Conservation (phyloP, 2,113 vertebrate genomes). For the Bufo bufo region DNA sequence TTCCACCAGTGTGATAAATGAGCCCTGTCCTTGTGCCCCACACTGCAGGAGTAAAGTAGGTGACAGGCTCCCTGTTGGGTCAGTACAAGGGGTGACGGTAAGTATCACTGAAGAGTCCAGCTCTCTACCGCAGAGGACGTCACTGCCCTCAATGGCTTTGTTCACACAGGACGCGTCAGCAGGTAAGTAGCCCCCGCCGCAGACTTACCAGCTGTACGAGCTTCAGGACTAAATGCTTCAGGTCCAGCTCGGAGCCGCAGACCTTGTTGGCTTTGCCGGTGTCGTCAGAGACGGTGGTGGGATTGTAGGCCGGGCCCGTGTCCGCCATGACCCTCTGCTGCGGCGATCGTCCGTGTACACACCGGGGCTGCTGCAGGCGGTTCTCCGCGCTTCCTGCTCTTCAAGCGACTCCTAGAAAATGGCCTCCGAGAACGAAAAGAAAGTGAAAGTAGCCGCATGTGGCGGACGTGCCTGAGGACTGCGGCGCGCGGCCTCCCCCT, state of each 20-base stretch:
- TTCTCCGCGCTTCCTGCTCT: constrained; percentile 23
- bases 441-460: neutral
- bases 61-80: too few relatives aligned
- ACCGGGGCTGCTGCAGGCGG: neutral
- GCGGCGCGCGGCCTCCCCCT: neutral
- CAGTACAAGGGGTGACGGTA: too few relatives aligned
- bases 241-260: neutral
- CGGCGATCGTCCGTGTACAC: too few relatives aligned
- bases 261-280: too few relatives aligned
- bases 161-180: neutral
- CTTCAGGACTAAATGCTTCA: neutral
- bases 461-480: too few relatives aligned
- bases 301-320: neutral
- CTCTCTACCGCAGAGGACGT: too few relatives aligned
- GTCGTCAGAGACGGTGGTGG: neutral
- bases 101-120: too few relatives aligned
- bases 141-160: neutral
- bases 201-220: constrained; percentile 6
- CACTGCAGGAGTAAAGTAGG: too few relatives aligned
- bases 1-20: too few relatives aligned
- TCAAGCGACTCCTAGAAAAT: constrained; percentile 13
- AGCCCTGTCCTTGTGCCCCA: too few relatives aligned
- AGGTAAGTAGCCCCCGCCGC: neutral
- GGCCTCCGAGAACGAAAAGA: neutral
- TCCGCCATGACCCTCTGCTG: neutral